Evolutionary conservation across 2,888 invertebrate species (phyloP).

Genomic region (Chironomus riparius): DNA sequence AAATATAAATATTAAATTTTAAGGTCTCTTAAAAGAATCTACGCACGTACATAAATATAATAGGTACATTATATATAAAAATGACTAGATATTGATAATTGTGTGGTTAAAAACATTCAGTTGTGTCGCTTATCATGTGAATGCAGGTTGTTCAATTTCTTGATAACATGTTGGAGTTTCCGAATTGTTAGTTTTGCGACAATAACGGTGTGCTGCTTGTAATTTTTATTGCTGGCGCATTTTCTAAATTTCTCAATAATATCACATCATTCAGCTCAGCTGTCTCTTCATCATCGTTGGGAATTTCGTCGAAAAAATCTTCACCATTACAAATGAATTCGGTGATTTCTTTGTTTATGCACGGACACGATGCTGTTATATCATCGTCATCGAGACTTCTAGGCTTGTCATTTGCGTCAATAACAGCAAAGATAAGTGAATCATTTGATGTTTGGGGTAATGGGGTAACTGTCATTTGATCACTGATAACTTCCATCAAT

Average conservation of each 20-base stretch:
- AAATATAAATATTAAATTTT: too few species aligned
- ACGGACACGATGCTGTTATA: conserved; percentile 38
- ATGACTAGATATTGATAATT: not conserved
- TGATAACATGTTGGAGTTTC: not conserved
- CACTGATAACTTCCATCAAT: conserved; percentile 39
- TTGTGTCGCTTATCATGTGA: not conserved
- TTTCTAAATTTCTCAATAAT: not conserved
- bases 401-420: conserved; percentile 15
- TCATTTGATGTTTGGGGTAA: not conserved
- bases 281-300: not conserved
- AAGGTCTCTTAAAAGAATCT: too few species aligned
- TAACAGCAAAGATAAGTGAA: conserved; percentile 17
- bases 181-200: conserved; percentile 6
- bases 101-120: not conserved
- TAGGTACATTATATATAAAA: not conserved
- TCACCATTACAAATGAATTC: conserved; percentile 23
- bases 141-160: not conserved
- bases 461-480: conserved; percentile 38
- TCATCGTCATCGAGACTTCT: conserved; percentile 34
- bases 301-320: conserved; percentile 12
- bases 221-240: conserved; percentile 21
- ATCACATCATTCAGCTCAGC: not conserved
- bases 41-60: too few species aligned
- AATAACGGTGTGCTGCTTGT: conserved; percentile 24
- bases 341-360: conserved; percentile 30